Evolutionary conservation across 2,113 vertebrate species (phyloP), one percentile per base, ranked within the genome.

Genomic region (Regulus satrapa): DNA sequence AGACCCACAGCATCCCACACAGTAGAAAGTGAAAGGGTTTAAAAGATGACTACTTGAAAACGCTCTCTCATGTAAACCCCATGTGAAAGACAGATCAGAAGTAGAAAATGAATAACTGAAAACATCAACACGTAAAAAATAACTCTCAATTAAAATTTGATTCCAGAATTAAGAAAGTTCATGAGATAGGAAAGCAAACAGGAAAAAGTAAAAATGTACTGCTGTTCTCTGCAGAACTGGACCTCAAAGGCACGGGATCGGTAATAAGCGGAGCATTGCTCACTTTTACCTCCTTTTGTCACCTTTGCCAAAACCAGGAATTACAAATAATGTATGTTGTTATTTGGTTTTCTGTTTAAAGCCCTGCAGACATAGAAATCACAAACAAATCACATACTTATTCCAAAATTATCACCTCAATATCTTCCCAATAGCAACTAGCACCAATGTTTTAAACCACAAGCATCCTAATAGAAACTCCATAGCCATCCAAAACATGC

Each of bases 281-380:
- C 18, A 24, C 17, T 36, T 52, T 26, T 64, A 36, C 6, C 6
- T 55, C 28, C 21, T 45, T 23, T 15, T 52, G 14, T 19, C 46
- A 69, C 25, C n/a, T 56, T 46, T 25, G 17, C 31, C 74, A 85
- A 77, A 77, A 52, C 0, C 7, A 69, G 69, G n/a, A 80, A 48
- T 34, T 41, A 41, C 16, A 24, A 71, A 32, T 36, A 54, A 55
- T 1, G 3, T 23, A 40, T 0, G 0, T 28, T 23, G 3, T 38
- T 67, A 48, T 26, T 40, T 0, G 1, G 34, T 92, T 68, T 89
- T 80, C 59, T 45, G 13, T 49, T 67, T 48, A 52, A 79, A 28
- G 49, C 12, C 5, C 34, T 56, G 34, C 10, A 80, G 31, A 69
- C 20, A 21, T 0, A 64, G 40, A 81, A 73, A 31, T 72, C 26